Evolutionary conservation across 2,888 invertebrate genomes (phyloP).

Genomic region (Rhagium mordax): DNA sequence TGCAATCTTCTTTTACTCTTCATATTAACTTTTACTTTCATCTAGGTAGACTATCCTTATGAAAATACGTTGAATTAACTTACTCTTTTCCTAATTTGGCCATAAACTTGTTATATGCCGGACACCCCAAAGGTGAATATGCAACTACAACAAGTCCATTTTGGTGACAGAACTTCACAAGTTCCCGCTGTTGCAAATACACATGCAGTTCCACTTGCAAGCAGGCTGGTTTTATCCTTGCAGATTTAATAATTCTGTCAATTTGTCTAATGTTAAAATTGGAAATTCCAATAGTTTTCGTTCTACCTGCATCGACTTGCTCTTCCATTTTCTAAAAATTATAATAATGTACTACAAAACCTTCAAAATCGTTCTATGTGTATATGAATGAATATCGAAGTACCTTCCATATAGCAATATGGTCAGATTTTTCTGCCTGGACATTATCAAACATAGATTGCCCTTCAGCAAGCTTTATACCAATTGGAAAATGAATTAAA

Average conservation of each 20-base stretch:
- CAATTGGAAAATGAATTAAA: too few relatives aligned
- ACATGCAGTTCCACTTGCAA: conserved; percentile 77
- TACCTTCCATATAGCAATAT: too few relatives aligned
- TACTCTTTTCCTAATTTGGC: background rate
- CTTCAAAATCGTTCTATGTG: too few relatives aligned
- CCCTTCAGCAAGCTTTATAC: conserved; percentile 41
- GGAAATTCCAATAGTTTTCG: conserved; percentile 88
- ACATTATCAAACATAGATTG: background rate
- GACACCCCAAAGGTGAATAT: conserved; percentile 71
- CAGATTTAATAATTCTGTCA: conserved; percentile 56
- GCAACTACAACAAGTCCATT: conserved; percentile 43
- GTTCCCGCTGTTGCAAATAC: conserved; percentile 71
- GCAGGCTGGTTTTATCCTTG: conserved; percentile 74
- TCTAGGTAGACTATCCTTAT: too few relatives aligned
- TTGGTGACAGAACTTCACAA: conserved; percentile 47
- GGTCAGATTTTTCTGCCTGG: too few relatives aligned
- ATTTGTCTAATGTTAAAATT: conserved; percentile 40
- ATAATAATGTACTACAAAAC: too few relatives aligned
- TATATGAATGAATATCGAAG: too few relatives aligned
- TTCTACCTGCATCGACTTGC: conserved; percentile 77
- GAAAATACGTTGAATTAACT: background rate
- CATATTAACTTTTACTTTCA: too few relatives aligned
- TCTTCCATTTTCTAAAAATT: too few relatives aligned
- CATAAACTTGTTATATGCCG: conserved; percentile 67
- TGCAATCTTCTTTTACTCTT: too few relatives aligned